These are phyloP conservation scores for Kryptopterus vitreolus DNA, from an alignment of 2,797 vertebrate species.

Conservation along the genomic window DNA sequence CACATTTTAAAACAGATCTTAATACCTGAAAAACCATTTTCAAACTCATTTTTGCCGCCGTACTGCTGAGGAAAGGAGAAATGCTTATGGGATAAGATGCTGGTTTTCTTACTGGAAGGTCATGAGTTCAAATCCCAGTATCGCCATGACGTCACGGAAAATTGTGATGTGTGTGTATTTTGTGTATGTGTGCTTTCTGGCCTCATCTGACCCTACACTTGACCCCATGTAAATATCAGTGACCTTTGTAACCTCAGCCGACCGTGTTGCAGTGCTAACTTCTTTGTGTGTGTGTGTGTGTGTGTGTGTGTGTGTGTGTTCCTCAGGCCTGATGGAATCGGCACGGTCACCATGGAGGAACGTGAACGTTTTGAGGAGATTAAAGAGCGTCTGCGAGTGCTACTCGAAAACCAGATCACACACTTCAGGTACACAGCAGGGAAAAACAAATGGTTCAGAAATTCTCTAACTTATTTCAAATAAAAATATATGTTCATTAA, in stretches of 20 bases:
- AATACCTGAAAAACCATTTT: no score
- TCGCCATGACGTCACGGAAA: no score
- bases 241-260: constrained; percentile 20
- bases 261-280: constrained; percentile 33
- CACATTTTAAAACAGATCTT: no score
- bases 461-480: neutral
- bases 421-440: constrained; percentile 85
- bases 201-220: constrained; percentile 12
- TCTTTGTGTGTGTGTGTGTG: neutral
- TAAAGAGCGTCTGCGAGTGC: constrained; percentile 93
- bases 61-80: no score
- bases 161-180: neutral
- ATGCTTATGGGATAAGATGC: no score
- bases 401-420: constrained; percentile 97
- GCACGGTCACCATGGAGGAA: constrained; percentile 92
- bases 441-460: neutral
- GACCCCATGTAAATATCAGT: constrained; percentile 31
- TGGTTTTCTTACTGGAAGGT: no score
- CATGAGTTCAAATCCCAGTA: no score
- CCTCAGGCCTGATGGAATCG: constrained; percentile 93
- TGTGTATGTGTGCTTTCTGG: neutral
- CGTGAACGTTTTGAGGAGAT: constrained; percentile 95
- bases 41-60: no score
- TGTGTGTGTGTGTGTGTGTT: constrained; percentile 22
- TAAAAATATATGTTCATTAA: neutral